These are phyloP conservation scores for Coremacera marginata DNA, from an alignment of 2,888 invertebrate species.

Conservation along the genomic window DNA sequence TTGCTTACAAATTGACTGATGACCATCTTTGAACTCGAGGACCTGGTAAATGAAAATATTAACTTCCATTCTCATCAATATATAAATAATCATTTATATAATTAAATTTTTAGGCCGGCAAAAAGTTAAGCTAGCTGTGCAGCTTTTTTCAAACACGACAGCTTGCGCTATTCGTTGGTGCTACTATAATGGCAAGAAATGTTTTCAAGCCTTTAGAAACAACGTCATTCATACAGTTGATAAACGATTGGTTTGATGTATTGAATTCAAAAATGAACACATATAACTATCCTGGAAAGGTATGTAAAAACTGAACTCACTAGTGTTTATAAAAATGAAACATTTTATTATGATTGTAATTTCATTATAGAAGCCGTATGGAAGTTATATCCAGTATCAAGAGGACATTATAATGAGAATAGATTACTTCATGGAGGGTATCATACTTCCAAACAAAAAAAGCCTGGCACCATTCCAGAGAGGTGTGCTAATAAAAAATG, in stretches of 20 bases:
- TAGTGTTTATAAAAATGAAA: neutral
- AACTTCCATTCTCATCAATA: too few relatives aligned
- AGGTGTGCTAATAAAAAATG: neutral
- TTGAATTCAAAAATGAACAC: neutral
- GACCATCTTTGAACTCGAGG: neutral
- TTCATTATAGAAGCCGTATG: neutral
- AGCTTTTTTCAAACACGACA: neutral
- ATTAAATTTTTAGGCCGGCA: neutral
- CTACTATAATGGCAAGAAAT: neutral
- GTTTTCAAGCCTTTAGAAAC: neutral
- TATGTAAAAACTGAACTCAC: too few relatives aligned
- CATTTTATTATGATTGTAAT: neutral
- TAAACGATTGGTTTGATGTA: neutral
- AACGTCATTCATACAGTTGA: neutral
- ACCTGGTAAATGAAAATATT: neutral
- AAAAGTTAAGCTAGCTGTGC: neutral
- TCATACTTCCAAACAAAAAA: neutral
- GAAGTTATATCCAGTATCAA: neutral
- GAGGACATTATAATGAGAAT: neutral
- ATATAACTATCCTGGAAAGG: too few relatives aligned
- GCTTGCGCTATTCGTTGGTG: neutral
- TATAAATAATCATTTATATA: too few relatives aligned
- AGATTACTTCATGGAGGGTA: neutral
- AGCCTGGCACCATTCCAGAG: neutral
- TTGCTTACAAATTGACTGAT: slow-evolving; percentile 1